Percentiles rank a stretch among this genome's conserved stretches.
These are phyloP conservation scores for Rutilus rutilus DNA, from an alignment of 2,113 vertebrate genomes.

Conservation along the genomic window DNA sequence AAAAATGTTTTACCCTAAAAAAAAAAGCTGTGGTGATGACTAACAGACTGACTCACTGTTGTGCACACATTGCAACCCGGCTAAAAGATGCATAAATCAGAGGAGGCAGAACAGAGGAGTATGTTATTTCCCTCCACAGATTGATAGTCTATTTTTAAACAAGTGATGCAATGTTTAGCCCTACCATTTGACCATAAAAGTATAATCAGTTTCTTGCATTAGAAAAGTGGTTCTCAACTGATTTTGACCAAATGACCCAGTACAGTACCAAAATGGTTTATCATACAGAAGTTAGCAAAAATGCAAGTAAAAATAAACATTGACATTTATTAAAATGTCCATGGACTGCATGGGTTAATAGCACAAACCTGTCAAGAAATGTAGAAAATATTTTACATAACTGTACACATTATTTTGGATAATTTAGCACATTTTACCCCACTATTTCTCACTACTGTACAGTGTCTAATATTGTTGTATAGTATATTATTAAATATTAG, in stretches of 20 bases:
- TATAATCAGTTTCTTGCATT: background rate
- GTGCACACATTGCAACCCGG: background rate
- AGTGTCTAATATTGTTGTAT: too few species aligned
- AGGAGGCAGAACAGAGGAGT: constrained; percentile 16
- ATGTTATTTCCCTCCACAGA: constrained; percentile 20
- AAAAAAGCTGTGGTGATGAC: constrained; percentile 46
- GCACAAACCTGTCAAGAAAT: background rate
- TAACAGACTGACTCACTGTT: constrained; percentile 55
- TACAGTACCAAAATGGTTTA: background rate
- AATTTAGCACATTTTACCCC: background rate
- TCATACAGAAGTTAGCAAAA: background rate
- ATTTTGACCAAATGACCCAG: background rate
- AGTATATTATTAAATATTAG: background rate
- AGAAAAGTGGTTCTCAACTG: background rate
- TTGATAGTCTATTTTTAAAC: constrained; percentile 49
- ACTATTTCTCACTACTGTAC: background rate
- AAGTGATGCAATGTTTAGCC: constrained; percentile 35
- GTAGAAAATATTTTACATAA: background rate
- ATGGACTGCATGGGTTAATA: background rate
- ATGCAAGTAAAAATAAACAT: background rate
- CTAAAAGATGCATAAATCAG: constrained; percentile 27
- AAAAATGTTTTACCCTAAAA: constrained; percentile 27
- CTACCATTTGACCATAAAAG: background rate
- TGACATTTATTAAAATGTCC: background rate
- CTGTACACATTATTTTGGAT: background rate